phyloP scores from a whole-genome alignment of 2,113 vertebrate species.

The Pelusios castaneus region DNA sequence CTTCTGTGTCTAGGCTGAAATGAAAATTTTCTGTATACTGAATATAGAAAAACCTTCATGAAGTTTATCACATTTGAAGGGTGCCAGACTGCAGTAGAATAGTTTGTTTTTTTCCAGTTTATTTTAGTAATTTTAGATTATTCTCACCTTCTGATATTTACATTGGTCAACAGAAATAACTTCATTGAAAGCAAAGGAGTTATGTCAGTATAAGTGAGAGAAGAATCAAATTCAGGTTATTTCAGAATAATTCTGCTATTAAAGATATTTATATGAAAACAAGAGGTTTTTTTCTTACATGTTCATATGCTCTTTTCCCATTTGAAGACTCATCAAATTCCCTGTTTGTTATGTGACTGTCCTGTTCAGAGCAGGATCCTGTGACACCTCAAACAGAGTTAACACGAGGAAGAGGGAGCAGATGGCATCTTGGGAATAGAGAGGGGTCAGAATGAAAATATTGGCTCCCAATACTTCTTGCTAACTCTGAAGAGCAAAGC shows the following conservation, averaged over 20 bases:
- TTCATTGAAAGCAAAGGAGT: constrained; percentile 54
- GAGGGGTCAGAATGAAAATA: constrained; percentile 37
- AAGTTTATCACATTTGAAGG: background rate
- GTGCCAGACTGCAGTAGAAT: background rate
- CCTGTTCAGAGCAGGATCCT: background rate
- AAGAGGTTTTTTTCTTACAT: background rate
- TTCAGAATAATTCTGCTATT: constrained; percentile 37
- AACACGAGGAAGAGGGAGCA: background rate
- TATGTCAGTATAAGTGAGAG: constrained; percentile 39
- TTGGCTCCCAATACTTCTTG: constrained; percentile 27
- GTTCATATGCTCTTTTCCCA: background rate
- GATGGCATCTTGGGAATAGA: constrained; percentile 7
- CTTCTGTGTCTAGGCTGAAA: constrained; percentile 49
- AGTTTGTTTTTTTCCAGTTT: background rate
- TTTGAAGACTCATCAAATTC: background rate
- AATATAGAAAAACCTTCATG: constrained; percentile 33
- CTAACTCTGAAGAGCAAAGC: constrained; percentile 10
- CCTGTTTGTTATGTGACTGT: background rate
- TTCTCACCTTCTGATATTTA: constrained; percentile 47
- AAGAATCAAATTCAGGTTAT: constrained; percentile 56
- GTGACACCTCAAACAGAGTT: background rate
- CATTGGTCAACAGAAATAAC: constrained; percentile 55
- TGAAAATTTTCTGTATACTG: constrained; percentile 59
- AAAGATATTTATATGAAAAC: constrained; percentile 8
- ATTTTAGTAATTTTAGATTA: background rate